A percentile compares a stretch with the other conserved stretches of the same genome.
These are phyloP conservation scores for Crocodylus rhombifer DNA, from an alignment of 2,797 vertebrate genomes.

Conservation along the genomic window DNA sequence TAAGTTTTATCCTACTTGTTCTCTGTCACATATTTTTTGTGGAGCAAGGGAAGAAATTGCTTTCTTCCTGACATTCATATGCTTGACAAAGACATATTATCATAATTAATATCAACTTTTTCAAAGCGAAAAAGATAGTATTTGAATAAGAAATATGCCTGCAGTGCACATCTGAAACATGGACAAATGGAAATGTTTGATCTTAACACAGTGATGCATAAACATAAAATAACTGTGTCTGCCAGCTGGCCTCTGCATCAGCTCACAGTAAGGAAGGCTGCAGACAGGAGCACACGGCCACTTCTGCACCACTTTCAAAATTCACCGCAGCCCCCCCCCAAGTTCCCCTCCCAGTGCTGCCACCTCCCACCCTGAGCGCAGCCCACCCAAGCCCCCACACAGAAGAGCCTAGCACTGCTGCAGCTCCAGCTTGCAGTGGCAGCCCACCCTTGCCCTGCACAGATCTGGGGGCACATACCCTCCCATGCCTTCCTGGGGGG, in stretches of 20 bases:
- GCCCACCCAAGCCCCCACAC: no score
- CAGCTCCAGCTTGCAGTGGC: no score
- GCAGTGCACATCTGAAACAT: background rate
- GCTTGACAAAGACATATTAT: no score
- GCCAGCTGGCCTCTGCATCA: background rate
- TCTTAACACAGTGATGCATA: background rate
- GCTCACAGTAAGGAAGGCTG: background rate
- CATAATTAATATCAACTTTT: background rate
- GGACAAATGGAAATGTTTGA: background rate
- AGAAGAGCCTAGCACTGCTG: no score
- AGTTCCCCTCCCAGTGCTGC: no score
- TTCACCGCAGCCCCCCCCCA: no score
- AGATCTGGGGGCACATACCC: no score
- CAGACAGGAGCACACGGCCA: slow-evolving; percentile 16
- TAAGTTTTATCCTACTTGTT: background rate
- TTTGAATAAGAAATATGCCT: background rate
- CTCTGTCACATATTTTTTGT: background rate
- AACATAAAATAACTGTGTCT: background rate
- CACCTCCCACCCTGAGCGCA: no score
- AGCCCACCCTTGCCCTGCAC: no score
- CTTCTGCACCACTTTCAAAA: background rate
- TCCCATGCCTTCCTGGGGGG: no score
- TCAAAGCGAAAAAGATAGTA: background rate
- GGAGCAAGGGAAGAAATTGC: background rate
- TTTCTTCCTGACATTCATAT: background rate